These are phyloP conservation scores for Galerucella calmariensis DNA, from an alignment of 2,888 invertebrate genomes.

Conservation along the genomic window DNA sequence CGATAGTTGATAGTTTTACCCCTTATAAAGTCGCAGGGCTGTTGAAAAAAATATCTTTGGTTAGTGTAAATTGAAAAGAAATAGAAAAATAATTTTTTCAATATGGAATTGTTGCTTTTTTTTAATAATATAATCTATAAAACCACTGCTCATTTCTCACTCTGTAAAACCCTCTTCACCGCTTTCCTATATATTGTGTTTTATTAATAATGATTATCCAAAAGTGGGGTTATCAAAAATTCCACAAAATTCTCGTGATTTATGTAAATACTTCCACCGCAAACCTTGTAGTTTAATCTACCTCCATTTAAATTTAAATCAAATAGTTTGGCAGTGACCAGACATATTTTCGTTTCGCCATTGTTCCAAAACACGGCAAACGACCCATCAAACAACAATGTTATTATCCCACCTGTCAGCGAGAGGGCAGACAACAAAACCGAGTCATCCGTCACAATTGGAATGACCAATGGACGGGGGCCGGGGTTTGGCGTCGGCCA, in stretches of 20 bases:
- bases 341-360: constrained; percentile 57
- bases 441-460: constrained; percentile 59
- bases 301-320: background rate
- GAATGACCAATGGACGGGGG: constrained; percentile 59
- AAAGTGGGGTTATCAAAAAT: too few species aligned
- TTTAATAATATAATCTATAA: too few species aligned
- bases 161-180: too few species aligned
- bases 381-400: constrained; percentile 39
- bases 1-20: too few species aligned
- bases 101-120: too few species aligned
- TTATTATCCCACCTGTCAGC: constrained; percentile 63
- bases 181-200: too few species aligned
- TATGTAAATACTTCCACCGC: background rate
- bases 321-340: constrained; percentile 38
- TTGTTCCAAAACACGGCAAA: constrained; percentile 50
- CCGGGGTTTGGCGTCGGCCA: constrained; percentile 58
- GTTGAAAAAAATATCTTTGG: too few species aligned
- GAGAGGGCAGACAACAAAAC: constrained; percentile 55
- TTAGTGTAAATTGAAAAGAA: too few species aligned
- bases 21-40: too few species aligned
- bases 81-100: too few species aligned
- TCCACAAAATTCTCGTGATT: background rate
- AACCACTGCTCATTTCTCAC: too few species aligned
- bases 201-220: too few species aligned
- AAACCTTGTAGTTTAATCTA: background rate